Evolutionary conservation across 2,797 vertebrate species (phyloP).

Genomic region (Myiothlypis chrysogaster): DNA sequence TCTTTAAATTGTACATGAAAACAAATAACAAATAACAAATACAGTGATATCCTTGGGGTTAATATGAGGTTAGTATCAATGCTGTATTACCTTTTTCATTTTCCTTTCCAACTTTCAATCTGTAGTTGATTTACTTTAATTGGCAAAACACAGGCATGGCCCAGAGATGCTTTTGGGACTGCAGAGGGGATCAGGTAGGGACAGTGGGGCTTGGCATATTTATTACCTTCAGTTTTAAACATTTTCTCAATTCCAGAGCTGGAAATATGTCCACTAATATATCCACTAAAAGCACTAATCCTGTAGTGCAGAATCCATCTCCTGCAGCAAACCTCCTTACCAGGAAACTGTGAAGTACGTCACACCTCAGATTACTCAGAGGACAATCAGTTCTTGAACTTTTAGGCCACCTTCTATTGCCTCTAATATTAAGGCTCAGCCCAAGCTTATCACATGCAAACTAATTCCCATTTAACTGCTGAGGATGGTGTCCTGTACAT

Average conservation of each 20-base stretch:
- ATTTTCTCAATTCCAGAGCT: background rate
- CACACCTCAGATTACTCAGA: background rate
- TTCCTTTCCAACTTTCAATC: background rate
- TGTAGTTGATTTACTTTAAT: background rate
- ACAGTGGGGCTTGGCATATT: background rate
- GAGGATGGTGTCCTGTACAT: background rate
- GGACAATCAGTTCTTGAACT: background rate
- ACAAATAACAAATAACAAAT: background rate
- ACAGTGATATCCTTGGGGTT: background rate
- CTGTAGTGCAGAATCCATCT: background rate
- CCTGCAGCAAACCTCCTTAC: background rate
- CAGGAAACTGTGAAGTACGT: background rate
- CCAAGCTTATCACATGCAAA: background rate
- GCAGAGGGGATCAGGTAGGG: background rate
- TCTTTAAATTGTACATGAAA: background rate
- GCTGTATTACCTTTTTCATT: background rate
- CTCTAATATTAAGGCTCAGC: background rate
- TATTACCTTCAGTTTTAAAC: background rate
- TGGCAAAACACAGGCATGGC: background rate
- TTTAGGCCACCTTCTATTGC: background rate
- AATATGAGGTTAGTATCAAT: background rate
- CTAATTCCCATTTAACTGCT: background rate
- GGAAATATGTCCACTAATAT: rapidly evolving
- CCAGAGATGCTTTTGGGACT: background rate
- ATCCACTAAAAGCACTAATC: background rate